These are phyloP conservation scores for Melieria crassipennis DNA, from an alignment of 2,888 invertebrate genomes.

Conservation along the genomic window DNA sequence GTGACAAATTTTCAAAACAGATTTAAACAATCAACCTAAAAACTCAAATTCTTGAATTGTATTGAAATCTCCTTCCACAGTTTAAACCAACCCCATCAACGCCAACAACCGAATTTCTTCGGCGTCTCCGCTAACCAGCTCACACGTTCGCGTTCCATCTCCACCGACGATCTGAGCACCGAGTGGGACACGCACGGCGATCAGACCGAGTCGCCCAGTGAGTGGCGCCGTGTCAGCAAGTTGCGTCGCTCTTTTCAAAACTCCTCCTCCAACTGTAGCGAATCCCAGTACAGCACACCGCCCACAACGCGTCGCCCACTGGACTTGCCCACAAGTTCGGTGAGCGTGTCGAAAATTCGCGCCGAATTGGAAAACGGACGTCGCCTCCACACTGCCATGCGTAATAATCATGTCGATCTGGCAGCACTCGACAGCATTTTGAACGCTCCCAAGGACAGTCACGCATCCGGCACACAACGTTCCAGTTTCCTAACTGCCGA, in stretches of 20 bases:
- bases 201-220: constrained; percentile 67
- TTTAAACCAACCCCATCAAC: constrained; percentile 52
- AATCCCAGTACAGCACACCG: constrained; percentile 4
- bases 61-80: constrained; percentile 41
- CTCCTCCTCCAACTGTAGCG: constrained; percentile 46
- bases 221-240: constrained; percentile 75
- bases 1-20: neutral
- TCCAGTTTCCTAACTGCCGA: constrained; percentile 70
- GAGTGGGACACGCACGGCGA: constrained; percentile 60
- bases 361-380: constrained; percentile 70
- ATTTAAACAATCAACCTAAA: neutral
- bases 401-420: constrained; percentile 69
- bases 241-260: constrained; percentile 75
- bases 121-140: constrained; percentile 36
- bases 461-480: constrained; percentile 37
- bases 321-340: constrained; percentile 67
- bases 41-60: neutral
- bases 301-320: constrained; percentile 49
- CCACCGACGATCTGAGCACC: constrained; percentile 68
- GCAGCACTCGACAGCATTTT: constrained; percentile 69
- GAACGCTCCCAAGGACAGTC: constrained; percentile 46
- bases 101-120: constrained; percentile 53
- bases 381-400: constrained; percentile 68
- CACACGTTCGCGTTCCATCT: constrained; percentile 63
- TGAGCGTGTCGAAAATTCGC: constrained; percentile 69